Percentiles rank a stretch among this genome's conserved stretches.
Conservation (phyloP, 2,797 vertebrate species). For the Pampus argenteus region DNA sequence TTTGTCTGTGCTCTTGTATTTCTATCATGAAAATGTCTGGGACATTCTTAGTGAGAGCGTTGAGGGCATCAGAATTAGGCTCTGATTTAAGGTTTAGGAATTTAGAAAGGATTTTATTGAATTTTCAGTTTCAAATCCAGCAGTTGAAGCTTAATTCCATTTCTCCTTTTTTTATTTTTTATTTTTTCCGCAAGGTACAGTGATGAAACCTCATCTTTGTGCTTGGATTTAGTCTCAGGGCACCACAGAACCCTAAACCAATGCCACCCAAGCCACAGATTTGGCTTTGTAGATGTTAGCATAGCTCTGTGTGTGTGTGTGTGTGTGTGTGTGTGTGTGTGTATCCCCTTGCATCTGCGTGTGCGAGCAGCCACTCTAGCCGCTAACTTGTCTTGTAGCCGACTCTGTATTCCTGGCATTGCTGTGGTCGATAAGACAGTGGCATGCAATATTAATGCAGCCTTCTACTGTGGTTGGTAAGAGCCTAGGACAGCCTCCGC, state of each 20-base stretch:
- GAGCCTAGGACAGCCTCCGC: slow-evolving; percentile 73
- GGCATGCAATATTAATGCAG: slow-evolving; percentile 85
- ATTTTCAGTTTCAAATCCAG: slow-evolving; percentile 11
- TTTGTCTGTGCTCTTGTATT: slow-evolving; percentile 26
- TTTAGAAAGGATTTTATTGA: background rate
- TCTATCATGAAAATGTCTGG: slow-evolving; percentile 10
- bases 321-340: slow-evolving; percentile 22
- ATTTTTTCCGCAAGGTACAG: background rate
- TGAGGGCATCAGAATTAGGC: background rate
- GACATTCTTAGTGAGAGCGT: background rate
- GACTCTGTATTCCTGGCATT: slow-evolving; percentile 81
- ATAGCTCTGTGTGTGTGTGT: slow-evolving; percentile 5
- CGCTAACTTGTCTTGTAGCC: slow-evolving; percentile 75
- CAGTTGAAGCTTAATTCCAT: slow-evolving; percentile 1
- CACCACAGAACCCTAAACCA: slow-evolving; percentile 37
- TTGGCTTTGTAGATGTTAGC: slow-evolving; percentile 38
- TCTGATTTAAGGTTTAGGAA: slow-evolving; percentile 2
- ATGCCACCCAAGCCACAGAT: slow-evolving; percentile 51
- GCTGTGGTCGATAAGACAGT: slow-evolving; percentile 81
- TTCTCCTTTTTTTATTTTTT: background rate
- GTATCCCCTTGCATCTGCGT: slow-evolving; percentile 43
- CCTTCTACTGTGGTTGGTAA: slow-evolving; percentile 80
- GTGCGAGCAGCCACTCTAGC: slow-evolving; percentile 65
- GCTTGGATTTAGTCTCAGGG: slow-evolving; percentile 24
- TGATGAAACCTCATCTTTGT: slow-evolving; percentile 43